Evolutionary conservation across 2,888 invertebrate species (phyloP), one percentile per base, ranked within the genome.

Genomic region (Hemistola chrysoprasaria): DNA sequence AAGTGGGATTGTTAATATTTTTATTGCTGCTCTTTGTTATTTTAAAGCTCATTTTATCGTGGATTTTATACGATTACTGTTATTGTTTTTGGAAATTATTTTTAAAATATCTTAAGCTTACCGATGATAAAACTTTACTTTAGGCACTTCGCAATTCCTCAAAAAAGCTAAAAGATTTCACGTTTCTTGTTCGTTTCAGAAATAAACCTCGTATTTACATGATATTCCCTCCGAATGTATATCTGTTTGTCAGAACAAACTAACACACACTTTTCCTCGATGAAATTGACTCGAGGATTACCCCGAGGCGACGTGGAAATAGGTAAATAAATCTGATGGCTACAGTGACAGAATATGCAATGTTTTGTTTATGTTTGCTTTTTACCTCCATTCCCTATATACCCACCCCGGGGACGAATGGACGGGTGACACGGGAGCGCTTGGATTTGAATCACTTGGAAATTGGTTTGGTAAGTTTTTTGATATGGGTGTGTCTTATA

Each of bases 301-400:
- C 50, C 45, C 44, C 38, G 41, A 44, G 31, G 37, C 49, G 50
- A 42, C 49, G 45, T 40, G 36, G 35, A 50, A 53, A 53, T 57
- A 48, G 48, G 49, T 27, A 50, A 60, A 66, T 63, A 66, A 63
- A 61, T 65, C 51, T 45, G 36, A 56, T 47, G 50, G 44, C 51
- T 37, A 49, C 59, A 61, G 39, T 47, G 44, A 51, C 49, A 40
- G 34, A 44, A 35, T 36, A 30, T 33, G 39, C 46, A 50, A 56
- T 44, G 40, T 40, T 53, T 62, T 62, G 54, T 61, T 58, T 61
- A 59, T 61, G 44, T 47, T 49, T 41, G 38, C 50, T 53, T 54
- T 53, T 48, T 51, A 56, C 59, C 59, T 4, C 16, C 16, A 2
- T 16, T 4, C 4, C 16, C 16, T 16, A n/a, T n/a, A n/a, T n/a